Conservation (phyloP, 2,888 invertebrate species). For the Tryphoninae sp. region DNA sequence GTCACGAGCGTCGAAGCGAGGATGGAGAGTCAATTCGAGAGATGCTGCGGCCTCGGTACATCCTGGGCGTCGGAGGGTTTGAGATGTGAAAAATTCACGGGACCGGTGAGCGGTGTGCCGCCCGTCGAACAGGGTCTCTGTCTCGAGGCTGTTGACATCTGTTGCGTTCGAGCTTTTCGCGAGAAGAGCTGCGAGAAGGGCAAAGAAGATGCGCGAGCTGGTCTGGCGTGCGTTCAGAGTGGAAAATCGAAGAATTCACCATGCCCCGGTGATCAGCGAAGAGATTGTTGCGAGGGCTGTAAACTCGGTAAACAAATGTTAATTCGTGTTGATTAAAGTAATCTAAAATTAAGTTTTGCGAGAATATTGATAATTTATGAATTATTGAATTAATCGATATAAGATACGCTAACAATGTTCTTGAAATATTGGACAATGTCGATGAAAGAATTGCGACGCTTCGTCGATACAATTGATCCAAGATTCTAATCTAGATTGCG, state of each 20-base stretch:
- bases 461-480: not conserved
- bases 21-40: conserved; percentile 73
- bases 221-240: conserved; percentile 76
- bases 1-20: conserved; percentile 54
- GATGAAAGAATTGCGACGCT: not conserved
- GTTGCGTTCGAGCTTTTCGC: conserved; percentile 83
- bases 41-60: conserved; percentile 83
- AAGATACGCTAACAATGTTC: too few relatives aligned
- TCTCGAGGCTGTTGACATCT: conserved; percentile 85
- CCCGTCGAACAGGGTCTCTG: conserved; percentile 85
- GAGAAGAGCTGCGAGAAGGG: conserved; percentile 83
- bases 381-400: not conserved
- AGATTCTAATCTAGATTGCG: not conserved
- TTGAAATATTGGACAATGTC: too few relatives aligned
- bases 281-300: conserved; percentile 79
- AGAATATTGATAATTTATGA: not conserved
- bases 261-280: conserved; percentile 75
- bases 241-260: conserved; percentile 53
- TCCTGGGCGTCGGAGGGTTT: conserved; percentile 82
- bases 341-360: not conserved
- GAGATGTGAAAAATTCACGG: conserved; percentile 82
- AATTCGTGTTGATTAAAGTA: too few relatives aligned
- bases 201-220: conserved; percentile 82
- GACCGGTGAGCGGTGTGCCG: conserved; percentile 83
- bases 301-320: conserved; percentile 73